Evolutionary conservation across 1,140 invertebrate genomes (phyloP), one percentile per base, ranked within the genome.

Genomic region (Bursaphelenchus mucronatus): DNA sequence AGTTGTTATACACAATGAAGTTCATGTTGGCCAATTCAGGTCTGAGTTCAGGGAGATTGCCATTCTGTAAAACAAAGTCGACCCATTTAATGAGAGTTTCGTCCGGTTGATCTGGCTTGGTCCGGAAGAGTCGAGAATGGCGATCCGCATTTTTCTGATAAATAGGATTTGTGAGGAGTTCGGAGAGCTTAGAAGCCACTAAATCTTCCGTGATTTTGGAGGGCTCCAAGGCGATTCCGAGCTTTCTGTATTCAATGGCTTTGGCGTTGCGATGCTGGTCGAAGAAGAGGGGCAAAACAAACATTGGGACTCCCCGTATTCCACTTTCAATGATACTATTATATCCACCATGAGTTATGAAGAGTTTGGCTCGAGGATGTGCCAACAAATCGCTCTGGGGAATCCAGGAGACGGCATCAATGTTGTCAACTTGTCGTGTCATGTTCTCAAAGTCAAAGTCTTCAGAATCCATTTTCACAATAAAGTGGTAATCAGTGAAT

Each of bases 231-330:
- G 45, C 19, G 8, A 17, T 10, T 15, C 59, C 61, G 65, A 64
- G 52, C n/a, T 62, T 66, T n/a, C 71, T 50, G 41, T 75, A 74
- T 52, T 73, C 71, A 40, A 64, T 63, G 43, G 43, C 30, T 62
- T 73, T 73, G 51, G 73, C 69, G 66, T 74, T 74, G 40, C 68
- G 41, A 39, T 64, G 58, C 59, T 76, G 75, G 63, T 76, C 75
- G 41, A 66, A 73, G 50, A 66, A 69, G n/a, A 78, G 41, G 7
- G 75, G 75, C 17, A 78, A 50, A 39, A 56, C 58, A 17, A 76
- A 30, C 19, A 76, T 44, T n/a, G 75, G 75, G 8, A 71, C 61
- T 19, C 66, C 69, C 40, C 61, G 59, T 46, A 65, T 62, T 10
- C 69, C 62, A 46, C 61, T 61, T 70, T 76, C 75, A 41, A 75